Percentiles rank a stretch among this genome's conserved stretches.
phyloP scores from a whole-genome alignment of 2,113 vertebrate genomes.

The Neogale vison region DNA sequence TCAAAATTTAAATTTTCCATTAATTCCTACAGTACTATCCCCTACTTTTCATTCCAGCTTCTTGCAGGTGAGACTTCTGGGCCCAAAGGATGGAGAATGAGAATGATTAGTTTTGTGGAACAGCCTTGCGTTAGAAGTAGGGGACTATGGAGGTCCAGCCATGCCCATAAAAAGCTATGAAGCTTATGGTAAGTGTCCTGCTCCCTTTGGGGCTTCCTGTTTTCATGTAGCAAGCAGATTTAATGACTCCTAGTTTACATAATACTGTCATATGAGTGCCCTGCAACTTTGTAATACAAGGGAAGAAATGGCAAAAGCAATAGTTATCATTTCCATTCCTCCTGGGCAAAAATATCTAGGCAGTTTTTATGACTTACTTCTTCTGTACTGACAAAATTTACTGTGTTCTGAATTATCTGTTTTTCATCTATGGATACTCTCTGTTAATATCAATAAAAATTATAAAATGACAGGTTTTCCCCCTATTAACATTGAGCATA shows the following conservation, averaged over 20 bases:
- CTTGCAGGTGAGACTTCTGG: background rate
- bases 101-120: background rate
- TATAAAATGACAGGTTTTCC: background rate
- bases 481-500: background rate
- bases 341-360: background rate
- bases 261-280: background rate
- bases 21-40: background rate
- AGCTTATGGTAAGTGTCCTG: background rate
- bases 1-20: background rate
- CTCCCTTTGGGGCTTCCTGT: background rate
- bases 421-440: background rate
- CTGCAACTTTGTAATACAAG: background rate
- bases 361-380: background rate
- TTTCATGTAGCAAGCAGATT: background rate
- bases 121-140: background rate
- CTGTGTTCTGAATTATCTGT: background rate
- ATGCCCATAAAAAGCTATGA: background rate
- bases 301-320: background rate
- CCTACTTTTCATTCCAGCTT: background rate
- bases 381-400: background rate
- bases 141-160: background rate
- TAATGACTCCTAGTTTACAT: background rate
- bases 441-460: conserved; percentile 9
- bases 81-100: background rate
- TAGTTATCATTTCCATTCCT: background rate